A percentile compares a stretch with the other conserved stretches of the same genome.
Conservation (phyloP, 2,113 vertebrate species). For the Egretta garzetta region DNA sequence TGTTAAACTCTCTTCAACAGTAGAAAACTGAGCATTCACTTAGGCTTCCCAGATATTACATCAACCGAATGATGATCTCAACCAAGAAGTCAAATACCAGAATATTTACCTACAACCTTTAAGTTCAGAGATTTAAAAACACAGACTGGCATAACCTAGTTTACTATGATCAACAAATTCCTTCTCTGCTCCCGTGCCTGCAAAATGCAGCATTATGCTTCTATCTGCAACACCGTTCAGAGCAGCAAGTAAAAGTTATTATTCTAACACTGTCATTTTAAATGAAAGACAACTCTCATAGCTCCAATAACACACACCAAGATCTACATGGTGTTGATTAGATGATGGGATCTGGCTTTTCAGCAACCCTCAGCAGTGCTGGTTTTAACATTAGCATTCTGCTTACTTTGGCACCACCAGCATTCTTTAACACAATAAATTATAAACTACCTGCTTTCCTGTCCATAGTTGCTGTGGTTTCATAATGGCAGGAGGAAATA, state of each 20-base stretch:
- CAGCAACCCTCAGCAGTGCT: neutral
- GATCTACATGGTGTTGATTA: neutral
- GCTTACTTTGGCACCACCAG: neutral
- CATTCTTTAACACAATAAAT: neutral
- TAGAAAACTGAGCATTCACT: neutral
- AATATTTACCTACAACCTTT: neutral
- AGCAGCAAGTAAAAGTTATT: neutral
- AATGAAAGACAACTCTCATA: neutral
- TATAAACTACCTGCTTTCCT: conserved; percentile 89
- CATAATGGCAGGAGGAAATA: conserved; percentile 85
- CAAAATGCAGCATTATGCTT: neutral
- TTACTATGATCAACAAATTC: neutral
- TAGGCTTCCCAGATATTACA: neutral
- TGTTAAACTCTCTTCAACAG: neutral
- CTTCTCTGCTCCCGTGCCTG: neutral
- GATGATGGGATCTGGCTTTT: neutral
- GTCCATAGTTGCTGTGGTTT: conserved; percentile 92
- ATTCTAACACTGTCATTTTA: neutral
- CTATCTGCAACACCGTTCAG: neutral
- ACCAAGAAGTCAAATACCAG: neutral
- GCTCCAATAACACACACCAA: neutral
- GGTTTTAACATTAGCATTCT: neutral
- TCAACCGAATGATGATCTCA: neutral
- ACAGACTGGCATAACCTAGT: neutral
- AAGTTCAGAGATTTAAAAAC: neutral